Evolutionary conservation across 2,113 vertebrate genomes (phyloP), one percentile per base, ranked within the genome.

Genomic region (Cyanoliseus patagonus): DNA sequence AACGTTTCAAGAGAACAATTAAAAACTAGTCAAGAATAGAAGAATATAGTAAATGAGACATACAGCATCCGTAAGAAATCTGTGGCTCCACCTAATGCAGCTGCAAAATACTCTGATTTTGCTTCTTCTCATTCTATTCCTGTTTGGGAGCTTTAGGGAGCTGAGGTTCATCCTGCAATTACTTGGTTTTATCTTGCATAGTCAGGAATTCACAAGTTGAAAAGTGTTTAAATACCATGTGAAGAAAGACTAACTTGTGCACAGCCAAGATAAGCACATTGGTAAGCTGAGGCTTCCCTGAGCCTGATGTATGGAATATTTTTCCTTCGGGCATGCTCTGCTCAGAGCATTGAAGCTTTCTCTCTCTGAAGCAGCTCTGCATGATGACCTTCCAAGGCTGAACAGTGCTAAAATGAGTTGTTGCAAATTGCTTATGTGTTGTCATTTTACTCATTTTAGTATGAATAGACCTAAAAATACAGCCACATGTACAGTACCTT

Each of bases 181-280:
- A 53, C 51, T 93, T 70, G 42, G 6, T 62, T 94, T 90, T 94
- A 90, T 96, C 95, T 94, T 79, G 8, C 72, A 42, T n/a, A 81
- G 55, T 88, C 94, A 96, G 94, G 79, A 93, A 92, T 62, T 62
- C 41, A 59, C 75, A 86, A 76, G 72, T n/a, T 77, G 77, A 57
- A 59, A 69, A 63, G 51, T n/a, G 49, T 86, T 91, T 83, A 80
- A 94, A 88, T 20, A 13, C 51, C 13, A 1, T 30, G 68, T 67
- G 52, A 44, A 10, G 31, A 79, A 92, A 75, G 35, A 62, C 49
- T 42, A 20, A 85, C 53, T 87, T 91, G 82, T 96, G 94, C 82
- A 42, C 23, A n/a, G 90, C 63, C 72, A 64, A 95, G 91, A 96
- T 93, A 96, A 96, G 94, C 85, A 86, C 88, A 70, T 90, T 57